These are phyloP conservation scores for Morus bassanus DNA, from an alignment of 2,797 vertebrate genomes.

Conservation along the genomic window DNA sequence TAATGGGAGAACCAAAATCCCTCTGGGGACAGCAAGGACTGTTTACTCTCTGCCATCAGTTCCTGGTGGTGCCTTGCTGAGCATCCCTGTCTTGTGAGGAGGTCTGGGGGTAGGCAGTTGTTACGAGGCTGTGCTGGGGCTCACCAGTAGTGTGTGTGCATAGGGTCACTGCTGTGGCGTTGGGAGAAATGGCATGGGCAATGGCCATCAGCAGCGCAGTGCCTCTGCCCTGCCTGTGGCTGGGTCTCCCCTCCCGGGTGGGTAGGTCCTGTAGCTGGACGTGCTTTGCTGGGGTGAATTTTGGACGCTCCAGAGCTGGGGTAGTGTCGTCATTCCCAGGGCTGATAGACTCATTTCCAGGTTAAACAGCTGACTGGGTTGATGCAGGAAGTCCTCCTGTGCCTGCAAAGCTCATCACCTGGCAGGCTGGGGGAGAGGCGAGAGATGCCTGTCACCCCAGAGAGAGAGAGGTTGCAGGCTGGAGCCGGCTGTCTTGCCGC, in stretches of 20 bases:
- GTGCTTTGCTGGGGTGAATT: not conserved
- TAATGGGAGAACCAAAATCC: not conserved
- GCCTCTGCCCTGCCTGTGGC: not conserved
- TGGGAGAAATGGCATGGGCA: not conserved
- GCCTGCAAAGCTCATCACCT: not conserved
- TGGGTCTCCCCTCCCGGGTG: not conserved
- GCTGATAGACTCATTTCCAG: not conserved
- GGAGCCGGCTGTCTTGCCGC: not conserved
- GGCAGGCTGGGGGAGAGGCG: not conserved
- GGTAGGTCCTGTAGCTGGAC: not conserved
- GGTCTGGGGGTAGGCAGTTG: not conserved
- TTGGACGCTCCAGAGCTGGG: not conserved
- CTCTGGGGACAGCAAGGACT: not conserved
- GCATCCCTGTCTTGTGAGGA: rapidly evolving
- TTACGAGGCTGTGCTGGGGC: not conserved
- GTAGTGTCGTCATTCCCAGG: not conserved
- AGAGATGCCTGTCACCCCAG: rapidly evolving
- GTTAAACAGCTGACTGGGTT: not conserved
- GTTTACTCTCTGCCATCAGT: rapidly evolving
- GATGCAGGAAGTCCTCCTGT: not conserved
- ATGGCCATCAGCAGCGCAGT: not conserved
- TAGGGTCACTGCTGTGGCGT: not conserved
- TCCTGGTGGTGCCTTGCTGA: not conserved
- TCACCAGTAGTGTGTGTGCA: rapidly evolving
- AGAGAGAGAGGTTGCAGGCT: not conserved